Evolutionary conservation across 2,888 invertebrate genomes (phyloP).

Genomic region (Leptinotarsa juncta): DNA sequence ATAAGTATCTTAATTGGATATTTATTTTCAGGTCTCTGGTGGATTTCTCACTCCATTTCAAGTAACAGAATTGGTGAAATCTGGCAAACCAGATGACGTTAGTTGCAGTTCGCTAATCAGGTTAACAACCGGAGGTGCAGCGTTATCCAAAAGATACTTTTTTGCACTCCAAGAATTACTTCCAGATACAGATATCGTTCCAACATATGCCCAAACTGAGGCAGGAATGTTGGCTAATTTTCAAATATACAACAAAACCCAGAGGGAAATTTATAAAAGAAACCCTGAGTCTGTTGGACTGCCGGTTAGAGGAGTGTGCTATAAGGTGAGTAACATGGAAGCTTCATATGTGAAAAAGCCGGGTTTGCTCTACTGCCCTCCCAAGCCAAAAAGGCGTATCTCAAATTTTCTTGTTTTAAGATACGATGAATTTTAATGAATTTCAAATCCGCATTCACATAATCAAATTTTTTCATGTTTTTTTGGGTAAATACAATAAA

Average conservation of each 20-base stretch:
- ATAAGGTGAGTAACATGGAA: conserved; percentile 50
- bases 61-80: conserved; percentile 53
- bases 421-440: too few species aligned
- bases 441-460: too few species aligned
- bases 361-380: too few species aligned
- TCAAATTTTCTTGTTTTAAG: too few species aligned
- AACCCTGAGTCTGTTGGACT: conserved; percentile 54
- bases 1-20: neutral
- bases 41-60: conserved; percentile 51
- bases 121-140: conserved; percentile 55
- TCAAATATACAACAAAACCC: conserved; percentile 49
- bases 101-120: conserved; percentile 53
- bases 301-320: conserved; percentile 50
- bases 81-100: conserved; percentile 54
- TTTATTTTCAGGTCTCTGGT: conserved; percentile 47
- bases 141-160: conserved; percentile 50
- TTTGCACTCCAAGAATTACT: conserved; percentile 54
- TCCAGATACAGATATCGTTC: conserved; percentile 54
- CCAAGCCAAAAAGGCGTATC: too few species aligned
- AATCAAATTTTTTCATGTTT: too few species aligned
- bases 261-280: conserved; percentile 48
- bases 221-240: conserved; percentile 53
- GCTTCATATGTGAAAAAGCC: too few species aligned
- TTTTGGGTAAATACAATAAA: too few species aligned
- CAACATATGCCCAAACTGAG: conserved; percentile 59